phyloP scores from a whole-genome alignment of 1,140 invertebrate species.

The Papilio xuthus region DNA sequence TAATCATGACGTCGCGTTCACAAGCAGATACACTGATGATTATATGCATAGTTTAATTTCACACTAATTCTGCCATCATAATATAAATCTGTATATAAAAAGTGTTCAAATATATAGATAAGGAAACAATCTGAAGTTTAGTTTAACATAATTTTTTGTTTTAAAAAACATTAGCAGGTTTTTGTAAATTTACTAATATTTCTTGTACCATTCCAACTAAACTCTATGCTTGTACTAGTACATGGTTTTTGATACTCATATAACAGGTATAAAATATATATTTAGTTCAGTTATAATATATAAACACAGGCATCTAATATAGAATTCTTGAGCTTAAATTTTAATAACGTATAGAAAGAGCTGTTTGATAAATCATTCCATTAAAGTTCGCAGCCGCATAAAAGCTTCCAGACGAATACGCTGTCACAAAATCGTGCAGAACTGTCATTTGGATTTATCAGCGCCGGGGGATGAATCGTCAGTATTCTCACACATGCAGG shows the following conservation, averaged over 20 bases:
- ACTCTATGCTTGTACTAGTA: too few relatives aligned
- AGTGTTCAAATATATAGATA: neutral
- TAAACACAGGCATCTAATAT: neutral
- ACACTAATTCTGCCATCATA: neutral
- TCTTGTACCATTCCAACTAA: too few relatives aligned
- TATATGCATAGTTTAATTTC: neutral
- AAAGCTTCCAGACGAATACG: constrained; percentile 30
- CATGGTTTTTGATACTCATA: too few relatives aligned
- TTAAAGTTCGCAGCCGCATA: constrained; percentile 31
- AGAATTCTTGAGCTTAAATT: neutral
- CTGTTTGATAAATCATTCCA: constrained; percentile 17
- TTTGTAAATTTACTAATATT: too few relatives aligned
- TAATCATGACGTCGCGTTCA: neutral
- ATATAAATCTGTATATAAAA: neutral
- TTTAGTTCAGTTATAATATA: too few relatives aligned
- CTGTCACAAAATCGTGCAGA: constrained; percentile 36
- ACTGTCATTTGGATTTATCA: constrained; percentile 33
- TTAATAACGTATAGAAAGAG: constrained; percentile 6
- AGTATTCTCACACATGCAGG: constrained; percentile 44
- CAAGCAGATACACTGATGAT: neutral
- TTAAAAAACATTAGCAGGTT: too few relatives aligned
- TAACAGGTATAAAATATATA: too few relatives aligned
- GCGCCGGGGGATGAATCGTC: constrained; percentile 44
- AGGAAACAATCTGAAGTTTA: too few relatives aligned
- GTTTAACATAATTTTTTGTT: too few relatives aligned